Evolutionary conservation across 2,888 invertebrate species (phyloP).

Genomic region (Apamea epomidion): DNA sequence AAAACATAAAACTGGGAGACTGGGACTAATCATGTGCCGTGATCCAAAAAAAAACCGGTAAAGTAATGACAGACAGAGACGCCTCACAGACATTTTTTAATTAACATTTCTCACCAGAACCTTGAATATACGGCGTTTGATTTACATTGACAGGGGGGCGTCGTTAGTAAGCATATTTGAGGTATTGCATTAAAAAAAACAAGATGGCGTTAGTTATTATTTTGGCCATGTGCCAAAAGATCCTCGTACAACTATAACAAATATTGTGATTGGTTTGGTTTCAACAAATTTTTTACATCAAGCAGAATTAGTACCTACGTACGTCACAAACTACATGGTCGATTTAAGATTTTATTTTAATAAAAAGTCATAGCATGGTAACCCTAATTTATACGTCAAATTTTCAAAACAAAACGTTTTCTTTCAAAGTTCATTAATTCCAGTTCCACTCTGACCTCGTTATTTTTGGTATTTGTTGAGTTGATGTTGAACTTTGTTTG

Average conservation of each 20-base stretch:
- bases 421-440: background rate
- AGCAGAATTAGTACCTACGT: background rate
- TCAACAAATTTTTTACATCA: background rate
- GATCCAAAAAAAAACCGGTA: background rate
- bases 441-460: background rate
- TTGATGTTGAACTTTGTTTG: background rate
- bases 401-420: conserved; percentile 39
- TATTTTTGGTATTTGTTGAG: background rate
- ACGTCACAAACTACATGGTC: background rate
- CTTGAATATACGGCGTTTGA: too few species aligned
- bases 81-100: too few species aligned
- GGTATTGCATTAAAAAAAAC: too few species aligned
- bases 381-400: conserved; percentile 14
- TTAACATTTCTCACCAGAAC: too few species aligned
- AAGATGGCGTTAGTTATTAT: background rate
- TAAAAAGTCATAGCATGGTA: background rate
- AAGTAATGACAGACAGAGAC: background rate
- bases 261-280: background rate
- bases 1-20: background rate
- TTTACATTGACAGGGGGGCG: too few species aligned
- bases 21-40: background rate
- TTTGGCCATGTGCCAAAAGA: background rate
- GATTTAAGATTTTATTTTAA: background rate
- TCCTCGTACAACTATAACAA: background rate
- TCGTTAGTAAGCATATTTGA: background rate